These are phyloP conservation scores for Caenorhabditis panamensis DNA, from an alignment of 2,888 invertebrate genomes.

Conservation along the genomic window DNA sequence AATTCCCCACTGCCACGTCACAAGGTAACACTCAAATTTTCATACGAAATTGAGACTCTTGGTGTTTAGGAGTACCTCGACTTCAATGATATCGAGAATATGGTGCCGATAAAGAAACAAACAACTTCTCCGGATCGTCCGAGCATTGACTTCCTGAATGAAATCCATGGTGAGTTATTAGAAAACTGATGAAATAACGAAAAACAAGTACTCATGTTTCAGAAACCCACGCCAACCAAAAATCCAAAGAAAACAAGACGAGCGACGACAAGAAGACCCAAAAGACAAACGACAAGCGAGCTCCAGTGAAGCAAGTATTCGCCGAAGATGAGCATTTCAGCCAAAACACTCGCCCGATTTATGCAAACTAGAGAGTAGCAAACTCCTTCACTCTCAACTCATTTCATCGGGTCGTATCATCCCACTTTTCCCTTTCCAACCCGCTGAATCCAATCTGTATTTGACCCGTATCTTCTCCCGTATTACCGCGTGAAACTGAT, in stretches of 20 bases:
- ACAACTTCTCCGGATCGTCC: conserved; percentile 52
- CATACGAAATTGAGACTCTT: too few relatives aligned
- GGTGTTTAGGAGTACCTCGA: conserved; percentile 71
- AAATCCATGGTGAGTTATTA: conserved; percentile 46
- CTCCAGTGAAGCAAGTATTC: conserved; percentile 56
- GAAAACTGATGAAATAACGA: background rate
- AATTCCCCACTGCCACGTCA: conserved; percentile 69
- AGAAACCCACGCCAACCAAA: conserved; percentile 44
- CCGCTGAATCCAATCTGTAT: conserved; percentile 25
- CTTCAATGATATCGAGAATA: conserved; percentile 69
- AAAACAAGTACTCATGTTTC: background rate
- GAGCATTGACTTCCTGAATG: conserved; percentile 57
- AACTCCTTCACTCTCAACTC: conserved; percentile 11
- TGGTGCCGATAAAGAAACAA: conserved; percentile 62
- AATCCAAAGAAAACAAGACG: conserved; percentile 24
- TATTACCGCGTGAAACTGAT: conserved; percentile 39
- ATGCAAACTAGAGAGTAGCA: conserved; percentile 36
- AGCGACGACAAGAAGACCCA: conserved; percentile 37
- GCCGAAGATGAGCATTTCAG: conserved; percentile 57
- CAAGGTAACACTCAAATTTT: conserved; percentile 43
- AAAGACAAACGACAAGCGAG: conserved; percentile 44
- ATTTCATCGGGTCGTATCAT: conserved; percentile 46
- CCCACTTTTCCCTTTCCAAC: conserved; percentile 23
- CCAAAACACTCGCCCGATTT: conserved; percentile 48
- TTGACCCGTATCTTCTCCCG: background rate